Evolutionary conservation across 2,113 vertebrate genomes (phyloP), one percentile per base, ranked within the genome.

Genomic region (Tursiops truncatus): DNA sequence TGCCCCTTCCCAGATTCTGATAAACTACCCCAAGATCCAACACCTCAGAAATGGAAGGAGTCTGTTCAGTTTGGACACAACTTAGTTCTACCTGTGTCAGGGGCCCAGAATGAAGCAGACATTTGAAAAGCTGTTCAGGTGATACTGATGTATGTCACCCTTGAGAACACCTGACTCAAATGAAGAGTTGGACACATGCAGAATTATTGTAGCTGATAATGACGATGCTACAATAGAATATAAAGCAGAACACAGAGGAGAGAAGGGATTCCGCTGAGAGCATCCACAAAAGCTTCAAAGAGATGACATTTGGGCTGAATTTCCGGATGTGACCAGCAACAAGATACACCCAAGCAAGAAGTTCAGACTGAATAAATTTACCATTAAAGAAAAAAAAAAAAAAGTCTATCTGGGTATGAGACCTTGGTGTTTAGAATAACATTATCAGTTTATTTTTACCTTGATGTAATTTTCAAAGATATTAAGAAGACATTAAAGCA

Each of bases 401-500:
- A 58, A 58, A 25, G 1, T 6, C 7, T 63, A 3, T 4, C 31
- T 85, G 23, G 21, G 74, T 95, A 68, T 91, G 76, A 97, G 17
- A 17, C 8, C 74, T 65, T n/a, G 13, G 26, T 77, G 25, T 65
- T 96, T 93, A 58, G 71, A 94, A 89, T 81, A 68, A 21, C 15
- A 82, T 81, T 92, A n/a, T 62, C 41, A 28, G 44, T 44, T 81
- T 94, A 60, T 38, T 97, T 94, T 94, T 38, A 62, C 50, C 84
- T 20, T 94, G 15, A n/a, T 95, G 15, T 58, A 86, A 63, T 6
- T 96, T 94, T 91, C 88, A 81, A 96, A 73, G 91, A 56, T 94
- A 76, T 93, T 96, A 91, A 83, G 65, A 97, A 97, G 38, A 89
- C 53, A 97, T 77, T 44, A 68, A 96, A 80, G n/a, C 15, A 95